Evolutionary conservation across 2,888 invertebrate genomes (phyloP).

Genomic region (Drosophila paranaensis): DNA sequence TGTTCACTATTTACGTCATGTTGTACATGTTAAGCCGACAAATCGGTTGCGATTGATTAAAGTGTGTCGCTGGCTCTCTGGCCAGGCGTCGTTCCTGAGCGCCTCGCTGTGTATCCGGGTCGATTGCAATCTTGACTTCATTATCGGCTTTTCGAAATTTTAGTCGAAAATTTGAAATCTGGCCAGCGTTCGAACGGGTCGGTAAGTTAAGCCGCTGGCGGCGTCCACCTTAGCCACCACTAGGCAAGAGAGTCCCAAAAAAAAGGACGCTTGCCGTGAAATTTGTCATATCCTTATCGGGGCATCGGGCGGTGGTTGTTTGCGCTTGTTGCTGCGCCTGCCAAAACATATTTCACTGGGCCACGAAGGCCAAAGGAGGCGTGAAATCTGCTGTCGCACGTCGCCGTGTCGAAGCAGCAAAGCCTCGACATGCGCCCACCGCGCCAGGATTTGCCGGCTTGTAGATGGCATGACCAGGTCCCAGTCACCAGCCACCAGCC

Average conservation of each 20-base stretch:
- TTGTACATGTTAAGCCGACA: slow-evolving; percentile 84
- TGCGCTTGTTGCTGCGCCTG: slow-evolving; percentile 23
- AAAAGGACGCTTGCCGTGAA: slow-evolving; percentile 51
- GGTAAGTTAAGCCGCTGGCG: slow-evolving; percentile 73
- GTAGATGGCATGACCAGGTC: background rate
- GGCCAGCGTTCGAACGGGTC: slow-evolving; percentile 40
- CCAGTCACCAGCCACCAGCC: background rate
- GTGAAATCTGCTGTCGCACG: slow-evolving; percentile 68
- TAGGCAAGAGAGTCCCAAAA: slow-evolving; percentile 23
- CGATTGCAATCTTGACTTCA: slow-evolving; percentile 75
- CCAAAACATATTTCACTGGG: slow-evolving; percentile 44
- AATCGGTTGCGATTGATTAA: slow-evolving; percentile 84
- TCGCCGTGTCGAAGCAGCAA: slow-evolving; percentile 63
- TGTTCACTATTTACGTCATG: slow-evolving; percentile 74
- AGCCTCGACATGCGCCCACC: slow-evolving; percentile 61
- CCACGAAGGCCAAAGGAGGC: slow-evolving; percentile 57
- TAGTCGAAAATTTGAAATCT: slow-evolving; percentile 37
- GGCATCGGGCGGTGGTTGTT: slow-evolving; percentile 50
- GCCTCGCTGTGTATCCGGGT: slow-evolving; percentile 15
- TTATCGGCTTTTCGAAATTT: slow-evolving; percentile 65
- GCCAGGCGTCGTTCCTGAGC: slow-evolving; percentile 7
- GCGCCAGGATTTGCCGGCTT: slow-evolving; percentile 34
- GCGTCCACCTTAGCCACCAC: slow-evolving; percentile 59
- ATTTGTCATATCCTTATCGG: slow-evolving; percentile 77
- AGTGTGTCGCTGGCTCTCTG: slow-evolving; percentile 66